These are phyloP conservation scores for Orthonychiurus folsomi DNA, from an alignment of 2,888 invertebrate species.

Conservation along the genomic window DNA sequence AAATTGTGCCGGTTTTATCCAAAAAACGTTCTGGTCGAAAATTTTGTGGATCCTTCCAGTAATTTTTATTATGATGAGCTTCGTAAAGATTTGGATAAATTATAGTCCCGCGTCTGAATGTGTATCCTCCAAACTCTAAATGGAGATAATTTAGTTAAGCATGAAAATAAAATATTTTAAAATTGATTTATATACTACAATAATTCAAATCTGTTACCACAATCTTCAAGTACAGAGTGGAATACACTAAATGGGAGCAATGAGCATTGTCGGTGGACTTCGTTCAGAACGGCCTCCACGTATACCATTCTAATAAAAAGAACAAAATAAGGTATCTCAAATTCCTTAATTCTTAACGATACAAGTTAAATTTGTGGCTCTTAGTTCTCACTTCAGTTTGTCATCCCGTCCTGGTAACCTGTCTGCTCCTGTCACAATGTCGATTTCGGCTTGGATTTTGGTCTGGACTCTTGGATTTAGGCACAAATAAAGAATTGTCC, in stretches of 20 bases:
- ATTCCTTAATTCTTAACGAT: too few species aligned
- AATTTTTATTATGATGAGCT: slow-evolving; percentile 35
- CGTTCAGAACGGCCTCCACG: slow-evolving; percentile 41
- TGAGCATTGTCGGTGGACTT: slow-evolving; percentile 41
- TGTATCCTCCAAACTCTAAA: slow-evolving; percentile 35
- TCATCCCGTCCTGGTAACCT: slow-evolving; percentile 41
- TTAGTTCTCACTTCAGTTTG: too few species aligned
- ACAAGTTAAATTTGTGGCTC: too few species aligned
- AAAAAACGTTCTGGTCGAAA: slow-evolving; percentile 41
- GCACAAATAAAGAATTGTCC: slow-evolving; percentile 40
- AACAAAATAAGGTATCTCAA: too few species aligned
- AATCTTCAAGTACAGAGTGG: too few species aligned
- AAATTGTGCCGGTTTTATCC: slow-evolving; percentile 32
- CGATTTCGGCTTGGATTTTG: slow-evolving; percentile 38
- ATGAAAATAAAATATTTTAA: background rate
- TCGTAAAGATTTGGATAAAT: slow-evolving; percentile 33
- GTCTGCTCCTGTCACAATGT: slow-evolving; percentile 30
- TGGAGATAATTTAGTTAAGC: background rate
- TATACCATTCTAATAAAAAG: slow-evolving; percentile 41
- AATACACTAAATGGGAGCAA: slow-evolving; percentile 38
- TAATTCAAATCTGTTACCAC: too few species aligned
- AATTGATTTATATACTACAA: background rate
- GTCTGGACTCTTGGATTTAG: slow-evolving; percentile 39
- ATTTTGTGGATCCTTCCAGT: slow-evolving; percentile 40
- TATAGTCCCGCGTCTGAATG: slow-evolving; percentile 35